Base-by-base conservation (phyloP, 2,888 invertebrate genomes). In the Sesia apiformis region DNA sequence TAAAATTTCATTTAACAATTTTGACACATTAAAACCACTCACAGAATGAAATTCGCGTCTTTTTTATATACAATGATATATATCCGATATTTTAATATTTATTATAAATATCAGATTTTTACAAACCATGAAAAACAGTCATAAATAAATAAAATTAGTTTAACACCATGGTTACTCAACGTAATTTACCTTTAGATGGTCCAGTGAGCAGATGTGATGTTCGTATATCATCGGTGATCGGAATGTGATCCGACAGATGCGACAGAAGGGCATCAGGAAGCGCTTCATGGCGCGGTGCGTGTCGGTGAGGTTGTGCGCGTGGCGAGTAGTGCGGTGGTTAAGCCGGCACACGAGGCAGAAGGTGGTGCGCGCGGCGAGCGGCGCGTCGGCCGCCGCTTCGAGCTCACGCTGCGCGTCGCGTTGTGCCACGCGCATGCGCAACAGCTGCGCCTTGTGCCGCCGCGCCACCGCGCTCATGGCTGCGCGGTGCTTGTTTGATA, bases 181-280 rank as follows among this genome's bases (percentile, higher is more conserved):
- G 43, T 43, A 4, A 3, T 60, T 71, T 81, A 95, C 95, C 92
- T 94, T 93, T 40, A 96, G 92, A 69, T 96, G 96, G 57, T 94
- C 94, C 62, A 96, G 82, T 0, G 95, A 94, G 73, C 95, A 94
- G 61, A 95, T 92, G 79, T 96, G 96, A 59, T 93, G 94, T 74
- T 96, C 96, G 76, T 94, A 96, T 8, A 94, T 90, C 95, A 96
- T 96, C 7, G 96, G 95, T 61, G 95, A 95, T 66, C 94, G 93
- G 84, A 95, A 96, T 46, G 93, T 92, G 65, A 94, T 83, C 57
- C 93, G 93, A 76, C 96, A 96, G 52, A 93, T 91, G 67, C 93
- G 93, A 70, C 96, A 96, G 78, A 92, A 93, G 1, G 96, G 96
- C 91, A 94, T 93, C 59, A 96, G 87, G 82, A 96, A 96, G 70